Percentiles rank a stretch among this genome's conserved stretches.
Conservation (phyloP, 2,113 vertebrate genomes). For the Pseudorasbora parva region DNA sequence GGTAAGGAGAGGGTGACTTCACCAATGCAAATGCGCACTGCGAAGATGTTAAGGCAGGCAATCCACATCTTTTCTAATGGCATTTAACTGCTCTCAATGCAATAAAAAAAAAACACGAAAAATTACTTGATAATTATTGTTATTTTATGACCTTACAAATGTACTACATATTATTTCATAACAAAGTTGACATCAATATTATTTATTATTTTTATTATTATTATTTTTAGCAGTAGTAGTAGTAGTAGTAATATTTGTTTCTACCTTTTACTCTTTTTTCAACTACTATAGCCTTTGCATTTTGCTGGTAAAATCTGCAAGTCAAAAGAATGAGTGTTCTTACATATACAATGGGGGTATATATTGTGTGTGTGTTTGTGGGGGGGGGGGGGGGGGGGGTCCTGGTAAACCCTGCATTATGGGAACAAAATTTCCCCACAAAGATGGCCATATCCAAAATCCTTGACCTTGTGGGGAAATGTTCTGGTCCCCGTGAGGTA, state of each 20-base stretch:
- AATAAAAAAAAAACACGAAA: background rate
- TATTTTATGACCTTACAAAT: background rate
- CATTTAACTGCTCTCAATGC: conserved; percentile 43
- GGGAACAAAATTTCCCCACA: too few species aligned
- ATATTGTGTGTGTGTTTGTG: background rate
- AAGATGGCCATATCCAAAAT: too few species aligned
- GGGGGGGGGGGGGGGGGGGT: too few species aligned
- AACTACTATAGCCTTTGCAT: background rate
- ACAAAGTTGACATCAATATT: background rate
- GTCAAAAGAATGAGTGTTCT: conserved; percentile 60
- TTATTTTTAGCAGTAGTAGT: background rate
- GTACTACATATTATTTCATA: background rate
- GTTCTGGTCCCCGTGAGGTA: too few species aligned
- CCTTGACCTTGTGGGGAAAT: too few species aligned
- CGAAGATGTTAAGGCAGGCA: background rate
- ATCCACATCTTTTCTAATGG: background rate
- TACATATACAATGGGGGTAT: conserved; percentile 60
- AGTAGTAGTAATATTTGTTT: background rate
- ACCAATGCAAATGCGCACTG: conserved; percentile 74
- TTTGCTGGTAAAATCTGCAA: conserved; percentile 54
- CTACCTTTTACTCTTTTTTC: background rate
- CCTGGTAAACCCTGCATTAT: too few species aligned
- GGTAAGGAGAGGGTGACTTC: conserved; percentile 72
- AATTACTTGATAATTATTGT: background rate
- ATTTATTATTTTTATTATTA: too few species aligned